Evolutionary conservation across 2,113 vertebrate genomes (phyloP), one percentile per base, ranked within the genome.

Genomic region (Cathartes aura): DNA sequence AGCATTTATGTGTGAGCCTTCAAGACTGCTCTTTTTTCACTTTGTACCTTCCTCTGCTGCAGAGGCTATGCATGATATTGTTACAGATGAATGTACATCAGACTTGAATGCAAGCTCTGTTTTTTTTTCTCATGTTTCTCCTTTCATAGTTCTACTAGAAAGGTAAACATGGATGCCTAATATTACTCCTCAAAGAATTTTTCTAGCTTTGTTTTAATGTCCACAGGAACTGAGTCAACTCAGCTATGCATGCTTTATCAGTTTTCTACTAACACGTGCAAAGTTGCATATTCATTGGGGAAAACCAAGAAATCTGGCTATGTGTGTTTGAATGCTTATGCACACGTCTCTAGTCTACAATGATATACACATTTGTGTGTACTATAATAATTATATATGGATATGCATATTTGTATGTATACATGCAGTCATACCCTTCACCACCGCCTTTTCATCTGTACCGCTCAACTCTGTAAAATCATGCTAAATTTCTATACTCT

Each of bases 31-130:
- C 34, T 23, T 43, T 58, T 70, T 87, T 83, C 38, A 32, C 19
- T 55, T 38, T 34, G 7, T 68, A 14, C 6, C 20, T 48, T 82
- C 5, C 15, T 83, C 14, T 76, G 32, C 32, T 59, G 19, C 20
- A 14, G 24, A 45, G 23, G 8, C 5, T 50, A 3, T 2, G 1
- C 0, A 0, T 70, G 58, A 2, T 42, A 30, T 10, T 84, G 24
- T 36, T n/a, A 11, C 29, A 60, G 36, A 6, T 17, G 11, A 78
- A 82, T 24, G 16, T 76, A 22, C 4, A 2, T 8, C 16, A 45
- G 26, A 38, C 11, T n/a, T 59, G 24, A 82, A 82, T 1, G 5
- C 6, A 78, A 79, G 42, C 40, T 60, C 22, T 42, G 3, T 7
- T 74, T 17, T n/a, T 4, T 24, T 76, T 71, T 29, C 32, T 42